These are phyloP conservation scores for Eubasilissa regina DNA, from an alignment of 1,140 invertebrate species.

Conservation along the genomic window DNA sequence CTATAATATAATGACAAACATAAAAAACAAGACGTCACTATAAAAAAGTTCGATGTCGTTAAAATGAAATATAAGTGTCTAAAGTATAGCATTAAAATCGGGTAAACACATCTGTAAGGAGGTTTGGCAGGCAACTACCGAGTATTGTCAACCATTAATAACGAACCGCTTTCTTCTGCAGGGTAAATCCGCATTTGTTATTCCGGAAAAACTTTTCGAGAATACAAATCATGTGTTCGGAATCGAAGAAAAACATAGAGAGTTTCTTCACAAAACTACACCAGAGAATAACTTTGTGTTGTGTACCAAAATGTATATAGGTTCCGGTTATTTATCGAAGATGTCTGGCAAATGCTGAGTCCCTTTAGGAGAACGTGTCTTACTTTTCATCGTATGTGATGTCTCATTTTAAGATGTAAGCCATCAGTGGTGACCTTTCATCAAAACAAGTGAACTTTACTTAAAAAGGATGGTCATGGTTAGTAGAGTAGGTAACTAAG, in stretches of 20 bases:
- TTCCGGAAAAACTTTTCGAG: constrained; percentile 47
- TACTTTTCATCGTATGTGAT: not conserved
- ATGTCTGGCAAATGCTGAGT: not conserved
- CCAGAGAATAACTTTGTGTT: not conserved
- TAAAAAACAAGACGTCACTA: not conserved
- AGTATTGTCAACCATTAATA: constrained; percentile 40
- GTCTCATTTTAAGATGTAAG: not conserved
- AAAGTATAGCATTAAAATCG: constrained; percentile 15
- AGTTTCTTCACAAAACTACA: not conserved
- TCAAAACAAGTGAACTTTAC: constrained; percentile 54
- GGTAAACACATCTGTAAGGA: constrained; percentile 5
- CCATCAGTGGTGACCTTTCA: constrained; percentile 30
- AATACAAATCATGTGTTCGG: constrained; percentile 55
- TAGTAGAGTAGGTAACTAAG: too few relatives aligned
- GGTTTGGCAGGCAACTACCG: not conserved
- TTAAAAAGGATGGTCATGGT: constrained; percentile 39
- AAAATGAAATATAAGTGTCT: constrained; percentile 10
- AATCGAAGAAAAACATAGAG: constrained; percentile 19
- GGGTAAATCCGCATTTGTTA: constrained; percentile 53
- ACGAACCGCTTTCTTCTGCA: constrained; percentile 24
- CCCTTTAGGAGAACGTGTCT: not conserved
- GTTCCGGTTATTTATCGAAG: not conserved
- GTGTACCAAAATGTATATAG: not conserved
- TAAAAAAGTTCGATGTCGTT: constrained; percentile 32
- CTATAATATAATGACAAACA: constrained; percentile 7